phyloP scores from a whole-genome alignment of 2,888 invertebrate species.

The Conchocele bisecta region DNA sequence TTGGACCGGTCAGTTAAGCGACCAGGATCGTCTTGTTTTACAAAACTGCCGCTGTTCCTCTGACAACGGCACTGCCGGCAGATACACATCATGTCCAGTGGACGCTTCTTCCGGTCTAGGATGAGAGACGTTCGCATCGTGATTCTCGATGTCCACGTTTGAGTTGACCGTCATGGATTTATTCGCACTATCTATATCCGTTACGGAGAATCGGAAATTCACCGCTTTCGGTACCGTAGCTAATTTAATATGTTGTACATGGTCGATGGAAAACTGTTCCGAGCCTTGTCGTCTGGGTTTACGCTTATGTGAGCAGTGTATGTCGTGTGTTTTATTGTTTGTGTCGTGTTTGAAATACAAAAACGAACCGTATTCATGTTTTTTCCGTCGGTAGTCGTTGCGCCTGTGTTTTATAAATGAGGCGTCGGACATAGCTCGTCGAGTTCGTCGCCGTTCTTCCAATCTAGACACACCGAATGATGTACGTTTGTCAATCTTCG shows the following conservation, averaged over 20 bases:
- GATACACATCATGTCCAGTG: too few species aligned
- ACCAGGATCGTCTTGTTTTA: too few species aligned
- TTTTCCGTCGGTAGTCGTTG: conserved; percentile 24
- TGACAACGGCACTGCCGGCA: too few species aligned
- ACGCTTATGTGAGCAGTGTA: too few species aligned
- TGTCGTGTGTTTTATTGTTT: neutral
- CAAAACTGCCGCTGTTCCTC: too few species aligned
- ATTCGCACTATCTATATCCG: conserved; percentile 22
- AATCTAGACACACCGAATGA: neutral
- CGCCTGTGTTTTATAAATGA: conserved; percentile 25
- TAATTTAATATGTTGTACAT: conserved; percentile 46
- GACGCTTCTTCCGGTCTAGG: too few species aligned
- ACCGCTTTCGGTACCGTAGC: conserved; percentile 27
- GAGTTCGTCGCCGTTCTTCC: conserved; percentile 10
- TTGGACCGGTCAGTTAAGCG: too few species aligned
- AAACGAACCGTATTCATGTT: conserved; percentile 56
- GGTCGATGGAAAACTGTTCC: conserved; percentile 25
- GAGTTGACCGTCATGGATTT: conserved; percentile 41
- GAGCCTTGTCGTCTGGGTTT: too few species aligned
- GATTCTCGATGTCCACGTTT: conserved; percentile 36
- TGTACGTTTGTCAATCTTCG: conserved; percentile 22
- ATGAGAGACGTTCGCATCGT: too few species aligned
- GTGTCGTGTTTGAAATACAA: conserved; percentile 43
- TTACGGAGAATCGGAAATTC: conserved; percentile 43
- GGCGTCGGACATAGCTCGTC: conserved; percentile 3